phyloP scores from a whole-genome alignment of 2,113 vertebrate species.

The Pseudopipra pipra region DNA sequence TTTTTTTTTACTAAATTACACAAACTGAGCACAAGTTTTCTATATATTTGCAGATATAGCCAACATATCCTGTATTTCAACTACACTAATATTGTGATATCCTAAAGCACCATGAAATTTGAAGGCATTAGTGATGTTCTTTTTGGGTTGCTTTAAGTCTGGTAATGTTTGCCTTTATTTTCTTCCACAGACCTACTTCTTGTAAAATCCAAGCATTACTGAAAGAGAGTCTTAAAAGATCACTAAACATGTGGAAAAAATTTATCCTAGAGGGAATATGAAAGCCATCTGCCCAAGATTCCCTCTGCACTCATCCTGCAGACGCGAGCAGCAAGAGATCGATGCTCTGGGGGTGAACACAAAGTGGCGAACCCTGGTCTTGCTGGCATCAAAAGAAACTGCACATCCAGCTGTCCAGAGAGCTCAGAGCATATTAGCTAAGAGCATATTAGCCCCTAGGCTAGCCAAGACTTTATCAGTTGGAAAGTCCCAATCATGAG shows the following conservation, averaged over 20 bases:
- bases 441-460: neutral
- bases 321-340: neutral
- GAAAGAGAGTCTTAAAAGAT: neutral
- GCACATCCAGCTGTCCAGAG: neutral
- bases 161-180: neutral
- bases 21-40: neutral
- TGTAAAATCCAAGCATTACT: neutral
- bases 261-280: neutral
- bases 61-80: neutral
- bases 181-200: neutral
- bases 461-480: neutral
- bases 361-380: neutral
- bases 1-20: neutral
- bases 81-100: neutral
- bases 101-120: neutral
- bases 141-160: neutral
- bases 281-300: neutral
- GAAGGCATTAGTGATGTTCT: neutral
- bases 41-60: neutral
- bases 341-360: neutral
- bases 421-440: neutral
- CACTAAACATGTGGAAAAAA: neutral
- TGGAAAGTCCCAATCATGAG: slow-evolving; percentile 41
- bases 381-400: neutral
- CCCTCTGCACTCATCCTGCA: neutral